phyloP scores from a whole-genome alignment of 35 echinoderm and acorn worm genomes.

The Ophiothrix spiculata region DNA sequence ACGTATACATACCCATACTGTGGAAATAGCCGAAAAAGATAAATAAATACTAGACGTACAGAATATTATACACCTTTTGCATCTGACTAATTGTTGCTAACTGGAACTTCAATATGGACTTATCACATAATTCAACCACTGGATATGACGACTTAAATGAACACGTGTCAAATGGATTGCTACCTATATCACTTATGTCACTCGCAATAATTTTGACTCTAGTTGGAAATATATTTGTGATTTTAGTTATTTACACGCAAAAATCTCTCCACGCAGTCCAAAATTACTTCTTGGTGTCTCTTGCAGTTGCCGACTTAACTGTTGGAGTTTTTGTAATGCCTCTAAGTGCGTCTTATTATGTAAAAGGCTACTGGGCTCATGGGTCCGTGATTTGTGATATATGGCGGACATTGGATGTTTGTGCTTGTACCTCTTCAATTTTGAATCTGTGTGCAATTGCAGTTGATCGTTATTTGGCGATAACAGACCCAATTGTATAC shows the following conservation, averaged over 20 bases:
- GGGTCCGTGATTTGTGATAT: conserved; percentile 43
- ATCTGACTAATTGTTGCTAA: no score
- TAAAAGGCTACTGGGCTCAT: conserved; percentile 58
- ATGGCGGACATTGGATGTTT: conserved; percentile 52
- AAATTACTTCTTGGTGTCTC: conserved; percentile 67
- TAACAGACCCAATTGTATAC: conserved; percentile 60
- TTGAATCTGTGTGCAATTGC: conserved; percentile 58
- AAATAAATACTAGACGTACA: no score
- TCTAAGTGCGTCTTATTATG: conserved; percentile 36
- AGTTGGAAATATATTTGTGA: conserved; percentile 79
- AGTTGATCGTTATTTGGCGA: conserved; percentile 72
- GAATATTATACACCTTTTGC: no score
- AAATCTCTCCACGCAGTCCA: conserved; percentile 56
- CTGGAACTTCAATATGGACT: no score
- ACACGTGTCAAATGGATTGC: no score
- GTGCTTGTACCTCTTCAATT: conserved; percentile 55
- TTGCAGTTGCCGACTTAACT: conserved; percentile 58
- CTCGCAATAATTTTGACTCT: conserved; percentile 50
- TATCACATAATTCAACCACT: no score
- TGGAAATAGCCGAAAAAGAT: no score
- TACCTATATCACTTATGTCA: background rate
- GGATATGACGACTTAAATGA: no score
- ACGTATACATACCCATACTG: no score
- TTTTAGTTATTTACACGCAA: conserved; percentile 68
- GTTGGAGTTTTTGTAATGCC: conserved; percentile 62